Percentiles rank a stretch among this genome's conserved stretches.
Conservation (phyloP, 53 echinoderm and acorn worm genomes). For the Zoroaster sp. region DNA sequence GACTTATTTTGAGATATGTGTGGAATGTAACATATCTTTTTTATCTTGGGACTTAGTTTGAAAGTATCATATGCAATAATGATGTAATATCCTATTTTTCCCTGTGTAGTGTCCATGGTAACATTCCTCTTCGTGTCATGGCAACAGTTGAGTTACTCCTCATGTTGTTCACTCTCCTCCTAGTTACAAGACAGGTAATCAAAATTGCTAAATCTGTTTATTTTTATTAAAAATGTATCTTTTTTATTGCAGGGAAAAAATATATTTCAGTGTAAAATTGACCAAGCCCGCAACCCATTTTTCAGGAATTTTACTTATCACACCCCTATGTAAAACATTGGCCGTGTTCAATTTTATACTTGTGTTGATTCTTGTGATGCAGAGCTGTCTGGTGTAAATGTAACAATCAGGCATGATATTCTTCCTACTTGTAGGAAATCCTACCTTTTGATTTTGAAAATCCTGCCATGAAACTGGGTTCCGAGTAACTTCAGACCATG, state of each 20-base stretch:
- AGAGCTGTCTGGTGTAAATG: not conserved
- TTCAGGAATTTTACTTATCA: too few species aligned
- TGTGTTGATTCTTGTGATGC: not conserved
- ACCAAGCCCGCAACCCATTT: too few species aligned
- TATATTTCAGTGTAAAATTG: too few species aligned
- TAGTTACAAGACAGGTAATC: conserved; percentile 85
- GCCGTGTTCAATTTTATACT: not conserved
- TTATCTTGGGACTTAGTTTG: not conserved
- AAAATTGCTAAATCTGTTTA: too few species aligned
- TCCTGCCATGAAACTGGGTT: too few species aligned
- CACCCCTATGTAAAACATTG: too few species aligned
- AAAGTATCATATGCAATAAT: not conserved
- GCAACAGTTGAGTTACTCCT: conserved; percentile 69
- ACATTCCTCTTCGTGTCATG: conserved; percentile 62
- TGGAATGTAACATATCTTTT: not conserved
- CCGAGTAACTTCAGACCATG: too few species aligned
- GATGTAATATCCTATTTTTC: not conserved
- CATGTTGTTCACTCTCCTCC: conserved; percentile 76
- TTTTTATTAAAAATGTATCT: too few species aligned
- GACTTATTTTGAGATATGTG: not conserved
- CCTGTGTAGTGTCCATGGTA: conserved; percentile 32
- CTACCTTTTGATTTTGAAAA: too few species aligned
- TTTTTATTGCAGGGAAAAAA: too few species aligned
- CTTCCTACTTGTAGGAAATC: too few species aligned
- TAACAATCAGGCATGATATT: too few species aligned